Evolutionary conservation across 2,888 invertebrate genomes (phyloP), one percentile per base, ranked within the genome.

Genomic region (Uropetala carovei): DNA sequence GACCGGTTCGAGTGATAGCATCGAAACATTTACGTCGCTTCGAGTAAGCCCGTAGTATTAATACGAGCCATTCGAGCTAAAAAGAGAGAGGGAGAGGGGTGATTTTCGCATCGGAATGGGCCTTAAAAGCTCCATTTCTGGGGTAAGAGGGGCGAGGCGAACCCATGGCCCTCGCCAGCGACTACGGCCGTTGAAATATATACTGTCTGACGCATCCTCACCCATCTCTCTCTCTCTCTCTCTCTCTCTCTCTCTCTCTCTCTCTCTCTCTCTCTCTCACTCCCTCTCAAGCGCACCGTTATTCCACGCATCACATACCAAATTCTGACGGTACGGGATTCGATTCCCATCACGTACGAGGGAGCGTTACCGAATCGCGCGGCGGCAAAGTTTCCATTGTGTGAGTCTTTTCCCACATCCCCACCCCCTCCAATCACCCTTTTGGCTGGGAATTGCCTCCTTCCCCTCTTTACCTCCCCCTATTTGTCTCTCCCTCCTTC

Each of bases 11-110:
- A 75, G 22, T 27, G 75, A 75, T 75, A 27, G 22, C 27, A 75
- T 75, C 75, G 75, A 75, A 75, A 75, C 75, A 75, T 75, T 75
- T 27, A 27, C 75, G 75, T 75, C 75, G 22, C 68, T 68, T n/a
- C 68, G 68, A 68, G 22, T 68, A 68, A 18, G 68, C 68, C 68
- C 75, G 22, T 27, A 27, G 75, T 27, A 27, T 75, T 75, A 75
- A 75, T 75, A 27, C 75, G 75, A 75, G 43, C 43, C 43, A 43
- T 43, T 43, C 43, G 43, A 1, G 43, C 43, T 1, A 43, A 43
- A 43, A 43, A 43, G 43, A 5, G 43, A 5, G 27, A 27, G 75
- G 75, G 75, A 75, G 64, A 14, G n/a, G 18, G 22, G 68, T 9
- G 22, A 75, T 27, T 75, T 75, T 75, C 75, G 75, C 75, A 75